phyloP scores from a whole-genome alignment of 2,888 invertebrate species.

The Galerucella pusilla region DNA sequence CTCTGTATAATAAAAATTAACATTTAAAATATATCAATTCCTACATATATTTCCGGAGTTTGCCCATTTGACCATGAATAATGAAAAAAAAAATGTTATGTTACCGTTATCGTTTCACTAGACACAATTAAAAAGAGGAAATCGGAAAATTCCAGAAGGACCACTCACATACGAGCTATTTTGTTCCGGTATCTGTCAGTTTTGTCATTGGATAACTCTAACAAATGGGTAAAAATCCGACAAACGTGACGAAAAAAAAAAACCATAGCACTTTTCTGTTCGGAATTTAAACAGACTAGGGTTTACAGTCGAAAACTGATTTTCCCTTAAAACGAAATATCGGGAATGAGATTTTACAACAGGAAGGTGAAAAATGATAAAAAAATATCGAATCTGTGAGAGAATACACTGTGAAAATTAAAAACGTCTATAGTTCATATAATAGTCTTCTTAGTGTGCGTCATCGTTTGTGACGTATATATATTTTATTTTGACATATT shows the following conservation, averaged over 20 bases:
- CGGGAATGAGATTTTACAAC: background rate
- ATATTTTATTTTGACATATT: too few relatives aligned
- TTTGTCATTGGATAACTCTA: conserved; percentile 11
- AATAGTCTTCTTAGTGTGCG: too few relatives aligned
- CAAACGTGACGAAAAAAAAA: conserved; percentile 1
- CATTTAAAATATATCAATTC: too few relatives aligned
- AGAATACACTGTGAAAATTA: too few relatives aligned
- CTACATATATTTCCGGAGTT: too few relatives aligned
- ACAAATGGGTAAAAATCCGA: conserved; percentile 11
- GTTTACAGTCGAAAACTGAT: conserved; percentile 7
- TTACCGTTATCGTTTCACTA: background rate
- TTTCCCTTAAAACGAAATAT: background rate
- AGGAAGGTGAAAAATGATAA: too few relatives aligned
- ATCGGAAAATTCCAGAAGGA: background rate
- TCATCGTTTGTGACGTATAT: too few relatives aligned
- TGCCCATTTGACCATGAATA: too few relatives aligned
- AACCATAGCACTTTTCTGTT: background rate
- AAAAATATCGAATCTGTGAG: too few relatives aligned
- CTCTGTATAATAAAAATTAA: too few relatives aligned
- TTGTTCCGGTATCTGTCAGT: conserved; percentile 12
- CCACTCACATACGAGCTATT: conserved; percentile 2
- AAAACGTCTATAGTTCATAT: too few relatives aligned
- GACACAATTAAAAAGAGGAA: background rate
- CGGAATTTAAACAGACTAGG: background rate
- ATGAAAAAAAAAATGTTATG: background rate